Conservation (phyloP, 2,113 vertebrate species). For the Onychorhynchus coronatus region DNA sequence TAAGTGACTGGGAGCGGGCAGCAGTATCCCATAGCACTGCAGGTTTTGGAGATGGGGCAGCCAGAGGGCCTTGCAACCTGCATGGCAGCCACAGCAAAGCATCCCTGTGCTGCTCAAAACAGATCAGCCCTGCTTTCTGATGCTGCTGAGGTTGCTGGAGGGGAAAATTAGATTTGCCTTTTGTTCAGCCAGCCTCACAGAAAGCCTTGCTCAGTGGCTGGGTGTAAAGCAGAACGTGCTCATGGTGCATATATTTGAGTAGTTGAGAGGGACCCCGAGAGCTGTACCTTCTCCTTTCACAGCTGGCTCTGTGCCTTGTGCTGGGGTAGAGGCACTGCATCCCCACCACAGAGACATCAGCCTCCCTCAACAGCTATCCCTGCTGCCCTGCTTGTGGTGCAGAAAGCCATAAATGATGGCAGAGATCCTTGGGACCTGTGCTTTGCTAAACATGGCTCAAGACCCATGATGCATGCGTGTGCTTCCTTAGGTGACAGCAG, state of each 20-base stretch:
- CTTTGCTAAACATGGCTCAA: background rate
- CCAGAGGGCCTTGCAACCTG: background rate
- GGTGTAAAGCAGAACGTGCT: background rate
- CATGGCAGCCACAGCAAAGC: background rate
- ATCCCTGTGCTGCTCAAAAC: background rate
- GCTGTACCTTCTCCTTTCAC: background rate
- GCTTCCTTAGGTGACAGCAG: background rate
- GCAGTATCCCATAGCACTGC: accelerated
- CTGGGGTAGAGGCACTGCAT: background rate
- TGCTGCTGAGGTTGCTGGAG: background rate
- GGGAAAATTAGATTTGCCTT: conserved; percentile 47
- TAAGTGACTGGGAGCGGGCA: background rate
- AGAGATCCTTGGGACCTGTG: background rate
- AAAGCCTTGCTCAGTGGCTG: background rate
- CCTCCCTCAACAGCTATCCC: background rate
- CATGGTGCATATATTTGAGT: background rate
- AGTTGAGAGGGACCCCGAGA: accelerated
- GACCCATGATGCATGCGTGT: background rate
- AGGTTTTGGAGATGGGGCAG: background rate
- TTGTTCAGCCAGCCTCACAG: background rate
- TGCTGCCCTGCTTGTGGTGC: background rate
- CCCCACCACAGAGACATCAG: background rate
- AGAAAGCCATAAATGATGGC: background rate
- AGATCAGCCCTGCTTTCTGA: background rate
- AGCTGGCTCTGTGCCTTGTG: background rate